Evolutionary conservation across 1,140 invertebrate genomes (phyloP).

Genomic region (Drosophila sucinea): DNA sequence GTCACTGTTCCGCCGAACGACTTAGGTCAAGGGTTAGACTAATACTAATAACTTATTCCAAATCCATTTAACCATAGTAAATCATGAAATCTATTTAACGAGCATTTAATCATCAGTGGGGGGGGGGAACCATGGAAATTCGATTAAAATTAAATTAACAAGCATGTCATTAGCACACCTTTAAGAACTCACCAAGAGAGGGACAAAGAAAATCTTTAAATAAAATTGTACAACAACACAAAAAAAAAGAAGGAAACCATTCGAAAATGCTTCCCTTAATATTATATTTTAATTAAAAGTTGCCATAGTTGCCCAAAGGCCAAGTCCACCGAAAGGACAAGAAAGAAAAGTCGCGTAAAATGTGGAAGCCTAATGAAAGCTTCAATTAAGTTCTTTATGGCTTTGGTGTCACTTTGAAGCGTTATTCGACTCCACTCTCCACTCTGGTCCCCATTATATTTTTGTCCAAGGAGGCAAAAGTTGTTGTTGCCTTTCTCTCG

Average conservation of each 20-base stretch:
- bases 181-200: background rate
- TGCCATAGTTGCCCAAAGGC: conserved; percentile 61
- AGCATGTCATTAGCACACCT: background rate
- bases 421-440: conserved; percentile 8
- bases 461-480: conserved; percentile 15
- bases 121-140: background rate
- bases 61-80: background rate
- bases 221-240: background rate
- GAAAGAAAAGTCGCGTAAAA: conserved; percentile 54
- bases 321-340: conserved; percentile 29
- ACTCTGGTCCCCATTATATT: background rate
- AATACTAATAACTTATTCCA: background rate
- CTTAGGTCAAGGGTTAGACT: conserved; percentile 3
- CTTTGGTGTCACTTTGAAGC: conserved; percentile 39
- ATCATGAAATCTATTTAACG: too few species aligned
- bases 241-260: background rate
- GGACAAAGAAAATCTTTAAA: background rate
- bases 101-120: too few species aligned
- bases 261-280: conserved; percentile 28
- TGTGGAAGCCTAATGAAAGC: conserved; percentile 53
- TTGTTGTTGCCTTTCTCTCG: background rate
- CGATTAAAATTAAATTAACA: conserved; percentile 9
- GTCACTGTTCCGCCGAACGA: background rate
- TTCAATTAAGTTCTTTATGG: conserved; percentile 65
- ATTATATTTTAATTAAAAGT: conserved; percentile 70